These are phyloP conservation scores for Silurus meridionalis DNA, from an alignment of 2,113 vertebrate species.

Conservation along the genomic window DNA sequence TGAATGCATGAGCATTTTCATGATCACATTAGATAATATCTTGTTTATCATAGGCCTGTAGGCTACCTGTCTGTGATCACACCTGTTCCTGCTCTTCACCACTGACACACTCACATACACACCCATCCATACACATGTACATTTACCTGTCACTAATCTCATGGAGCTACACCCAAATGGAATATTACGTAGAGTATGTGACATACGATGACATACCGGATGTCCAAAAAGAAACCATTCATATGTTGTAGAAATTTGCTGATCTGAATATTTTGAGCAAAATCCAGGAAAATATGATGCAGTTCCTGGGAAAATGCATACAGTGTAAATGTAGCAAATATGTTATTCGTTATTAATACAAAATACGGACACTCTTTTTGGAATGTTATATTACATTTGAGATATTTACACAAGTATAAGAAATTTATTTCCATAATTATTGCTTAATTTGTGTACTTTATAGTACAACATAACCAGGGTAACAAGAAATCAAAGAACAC, in stretches of 20 bases:
- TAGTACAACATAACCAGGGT: background rate
- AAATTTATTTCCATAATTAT: background rate
- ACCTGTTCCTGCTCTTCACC: background rate
- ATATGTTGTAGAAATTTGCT: background rate
- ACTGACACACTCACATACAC: background rate
- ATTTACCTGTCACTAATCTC: background rate
- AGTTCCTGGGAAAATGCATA: background rate
- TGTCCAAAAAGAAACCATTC: background rate
- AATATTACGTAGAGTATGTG: background rate
- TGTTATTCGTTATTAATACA: background rate
- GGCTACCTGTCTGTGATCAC: slow-evolving; percentile 1
- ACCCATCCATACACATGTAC: no score
- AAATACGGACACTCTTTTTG: background rate
- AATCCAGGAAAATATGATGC: background rate
- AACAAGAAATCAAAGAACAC: background rate
- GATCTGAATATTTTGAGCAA: background rate
- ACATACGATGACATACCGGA: no score
- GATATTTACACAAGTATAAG: background rate
- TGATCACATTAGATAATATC: background rate
- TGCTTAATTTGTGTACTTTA: background rate
- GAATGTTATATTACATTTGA: background rate
- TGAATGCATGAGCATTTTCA: background rate
- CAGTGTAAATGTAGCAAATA: background rate
- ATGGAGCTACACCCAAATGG: background rate
- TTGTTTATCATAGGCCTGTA: slow-evolving; percentile 20